Base-by-base conservation (phyloP, 2,113 vertebrate species). In the Mesoclemmys tuberculata region DNA sequence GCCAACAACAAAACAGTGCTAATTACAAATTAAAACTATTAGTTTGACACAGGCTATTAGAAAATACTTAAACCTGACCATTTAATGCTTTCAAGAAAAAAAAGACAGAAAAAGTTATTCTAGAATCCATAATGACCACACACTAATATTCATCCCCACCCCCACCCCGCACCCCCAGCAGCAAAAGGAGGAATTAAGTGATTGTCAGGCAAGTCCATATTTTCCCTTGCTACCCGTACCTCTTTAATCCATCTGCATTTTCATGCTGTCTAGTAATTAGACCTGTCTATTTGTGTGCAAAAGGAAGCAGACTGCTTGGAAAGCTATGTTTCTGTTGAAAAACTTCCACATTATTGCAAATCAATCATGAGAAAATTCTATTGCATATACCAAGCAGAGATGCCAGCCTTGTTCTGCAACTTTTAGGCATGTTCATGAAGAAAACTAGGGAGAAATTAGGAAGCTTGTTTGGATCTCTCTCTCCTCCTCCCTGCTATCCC, bases 181-280 rank as follows among this genome's bases (percentile, higher is more conserved):
- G 8, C 11, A 74, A 55, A 85, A 90, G 52, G 24, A 55, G 41
- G 35, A 78, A 78, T 52, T 1, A 13, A 81, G 5, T 93, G 85
- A 88, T 35, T 94, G 68, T 44, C 21, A 77, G 58, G 27, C 22
- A 92, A 95, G 85, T 24, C 58, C 61, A 1, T 21, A 27, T 38
- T 56, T 84, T 91, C 81, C 89, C 84, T 79, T 51, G 55, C 49
- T 92, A 77, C 38, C 80, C 35, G 2, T 78, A 38, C 75, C 68
- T 48, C 88, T 85, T 79, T 84, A 92, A 58, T 87, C 84, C 54
- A 85, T 58, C 44, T 80, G 21, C 61, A 87, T 44, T 82, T 93
- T 89, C 85, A 89, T 71, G 80, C 35, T 81, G 90, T 77, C 95
- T 79, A 84, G 64, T 89, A 97, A 96, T 93, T 49, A 93, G 78